Percentiles rank a stretch among this genome's conserved stretches.
Conservation (phyloP, 2,113 vertebrate species). For the Cyprinodon tularosa region DNA sequence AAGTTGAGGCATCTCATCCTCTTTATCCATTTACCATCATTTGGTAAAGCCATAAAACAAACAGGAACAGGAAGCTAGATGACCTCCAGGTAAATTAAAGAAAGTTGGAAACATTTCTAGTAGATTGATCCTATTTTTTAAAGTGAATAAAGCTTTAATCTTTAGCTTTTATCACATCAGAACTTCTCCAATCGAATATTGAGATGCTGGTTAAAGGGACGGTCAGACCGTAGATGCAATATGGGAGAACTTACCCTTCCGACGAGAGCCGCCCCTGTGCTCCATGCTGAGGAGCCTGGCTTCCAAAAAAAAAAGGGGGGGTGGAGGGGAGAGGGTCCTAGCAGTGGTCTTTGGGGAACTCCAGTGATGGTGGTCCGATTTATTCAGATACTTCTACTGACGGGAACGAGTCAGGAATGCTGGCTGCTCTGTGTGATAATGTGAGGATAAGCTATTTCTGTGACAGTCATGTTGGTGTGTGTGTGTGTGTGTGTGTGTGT, state of each 20-base stretch:
- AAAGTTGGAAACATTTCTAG: neutral
- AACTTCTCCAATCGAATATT: neutral
- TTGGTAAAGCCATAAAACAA: neutral
- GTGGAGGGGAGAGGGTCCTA: constrained; percentile 57
- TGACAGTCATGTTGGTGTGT: constrained; percentile 38
- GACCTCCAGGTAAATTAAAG: neutral
- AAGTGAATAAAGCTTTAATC: neutral
- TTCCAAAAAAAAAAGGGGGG: constrained; percentile 32
- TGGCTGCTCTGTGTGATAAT: constrained; percentile 64
- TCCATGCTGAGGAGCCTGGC: constrained; percentile 77
- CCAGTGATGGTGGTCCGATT: constrained; percentile 56
- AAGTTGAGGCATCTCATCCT: neutral
- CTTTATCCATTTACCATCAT: neutral
- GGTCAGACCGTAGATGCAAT: neutral
- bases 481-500: constrained; percentile 43
- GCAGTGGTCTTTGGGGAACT: constrained; percentile 49
- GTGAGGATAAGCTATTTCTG: constrained; percentile 78
- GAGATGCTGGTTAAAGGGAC: neutral
- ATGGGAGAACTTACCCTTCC: constrained; percentile 74
- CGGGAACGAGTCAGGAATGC: constrained; percentile 63
- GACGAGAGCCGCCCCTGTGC: constrained; percentile 73
- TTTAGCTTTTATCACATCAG: too few species aligned
- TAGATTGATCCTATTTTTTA: neutral
- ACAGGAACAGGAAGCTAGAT: neutral
- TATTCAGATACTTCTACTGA: constrained; percentile 45